Percentiles rank a stretch among this genome's conserved stretches.
Evolutionary conservation across 2,888 invertebrate species (phyloP).

Genomic region (Suillia variegata): DNA sequence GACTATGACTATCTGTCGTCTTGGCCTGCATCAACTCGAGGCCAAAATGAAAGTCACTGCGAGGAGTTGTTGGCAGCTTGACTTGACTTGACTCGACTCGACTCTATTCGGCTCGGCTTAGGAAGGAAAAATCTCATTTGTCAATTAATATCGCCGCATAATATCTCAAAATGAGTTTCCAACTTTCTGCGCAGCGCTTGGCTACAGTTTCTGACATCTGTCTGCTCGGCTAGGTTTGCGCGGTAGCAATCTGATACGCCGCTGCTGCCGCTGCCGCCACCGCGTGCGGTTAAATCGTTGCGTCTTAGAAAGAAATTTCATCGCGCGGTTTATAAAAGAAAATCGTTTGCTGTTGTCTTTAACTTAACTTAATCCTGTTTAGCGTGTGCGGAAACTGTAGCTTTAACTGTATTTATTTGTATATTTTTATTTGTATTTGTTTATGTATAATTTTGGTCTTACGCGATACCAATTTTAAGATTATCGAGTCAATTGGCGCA

Average conservation of each 20-base stretch:
- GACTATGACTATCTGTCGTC: slow-evolving; percentile 34
- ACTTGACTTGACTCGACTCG: too few relatives aligned
- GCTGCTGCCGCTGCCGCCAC: slow-evolving; percentile 7
- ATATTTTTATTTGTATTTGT: too few relatives aligned
- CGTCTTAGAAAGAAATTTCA: slow-evolving; percentile 15
- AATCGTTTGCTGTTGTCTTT: neutral
- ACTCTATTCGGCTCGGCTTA: too few relatives aligned
- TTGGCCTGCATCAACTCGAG: slow-evolving; percentile 50
- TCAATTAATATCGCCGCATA: slow-evolving; percentile 55
- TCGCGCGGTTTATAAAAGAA: neutral
- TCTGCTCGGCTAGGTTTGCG: too few relatives aligned
- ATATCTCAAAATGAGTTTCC: slow-evolving; percentile 44
- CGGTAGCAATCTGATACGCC: slow-evolving; percentile 37
- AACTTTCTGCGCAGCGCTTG: slow-evolving; percentile 45
- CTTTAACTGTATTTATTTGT: too few relatives aligned
- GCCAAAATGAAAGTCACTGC: slow-evolving; percentile 50
- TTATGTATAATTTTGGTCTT: too few relatives aligned
- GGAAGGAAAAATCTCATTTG: slow-evolving; percentile 56
- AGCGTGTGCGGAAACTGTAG: neutral
- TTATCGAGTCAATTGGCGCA: too few relatives aligned
- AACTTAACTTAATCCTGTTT: neutral
- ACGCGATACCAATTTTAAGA: too few relatives aligned
- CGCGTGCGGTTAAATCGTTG: slow-evolving; percentile 4
- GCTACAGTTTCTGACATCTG: slow-evolving; percentile 14
- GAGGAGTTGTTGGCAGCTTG: slow-evolving; percentile 45